A percentile compares a stretch with the other conserved stretches of the same genome.
Evolutionary conservation across 2,888 invertebrate genomes (phyloP).

Genomic region (Phyllotreta cruciferae): DNA sequence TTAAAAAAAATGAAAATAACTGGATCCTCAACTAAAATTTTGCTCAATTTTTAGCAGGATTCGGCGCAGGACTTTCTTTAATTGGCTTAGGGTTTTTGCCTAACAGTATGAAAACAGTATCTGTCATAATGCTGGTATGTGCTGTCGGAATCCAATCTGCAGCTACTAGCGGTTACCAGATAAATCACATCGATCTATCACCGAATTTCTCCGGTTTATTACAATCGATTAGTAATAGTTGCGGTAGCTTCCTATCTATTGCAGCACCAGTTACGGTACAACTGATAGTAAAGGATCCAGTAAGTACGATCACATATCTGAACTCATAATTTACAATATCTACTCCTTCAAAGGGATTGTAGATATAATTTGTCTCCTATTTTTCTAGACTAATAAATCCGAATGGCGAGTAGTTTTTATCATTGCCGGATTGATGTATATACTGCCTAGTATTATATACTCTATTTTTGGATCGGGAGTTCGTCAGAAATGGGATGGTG

Average conservation of each 20-base stretch:
- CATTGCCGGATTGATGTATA: slow-evolving; percentile 37
- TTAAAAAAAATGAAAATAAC: neutral
- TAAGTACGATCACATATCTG: too few relatives aligned
- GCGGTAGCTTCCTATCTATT: slow-evolving; percentile 78
- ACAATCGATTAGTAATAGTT: slow-evolving; percentile 83
- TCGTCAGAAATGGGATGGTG: slow-evolving; percentile 28
- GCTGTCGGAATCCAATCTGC: slow-evolving; percentile 66
- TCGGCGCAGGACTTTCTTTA: slow-evolving; percentile 73
- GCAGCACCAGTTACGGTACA: slow-evolving; percentile 78
- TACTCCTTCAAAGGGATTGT: too few relatives aligned
- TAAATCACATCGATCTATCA: slow-evolving; percentile 83
- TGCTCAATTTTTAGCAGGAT: slow-evolving; percentile 51
- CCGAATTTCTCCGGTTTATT: slow-evolving; percentile 83
- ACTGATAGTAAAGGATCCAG: slow-evolving; percentile 72
- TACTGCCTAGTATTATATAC: slow-evolving; percentile 20
- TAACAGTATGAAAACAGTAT: slow-evolving; percentile 65
- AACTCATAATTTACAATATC: too few relatives aligned
- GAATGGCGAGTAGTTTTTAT: slow-evolving; percentile 43
- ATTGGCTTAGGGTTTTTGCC: slow-evolving; percentile 65
- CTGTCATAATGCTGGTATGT: slow-evolving; percentile 70
- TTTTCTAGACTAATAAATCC: slow-evolving; percentile 38
- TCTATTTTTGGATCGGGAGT: slow-evolving; percentile 27
- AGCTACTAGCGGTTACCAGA: slow-evolving; percentile 69
- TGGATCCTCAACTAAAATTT: neutral
- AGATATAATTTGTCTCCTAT: too few relatives aligned